Conservation (phyloP, 2,113 vertebrate species). For the Chaetorhynchus papuensis region DNA sequence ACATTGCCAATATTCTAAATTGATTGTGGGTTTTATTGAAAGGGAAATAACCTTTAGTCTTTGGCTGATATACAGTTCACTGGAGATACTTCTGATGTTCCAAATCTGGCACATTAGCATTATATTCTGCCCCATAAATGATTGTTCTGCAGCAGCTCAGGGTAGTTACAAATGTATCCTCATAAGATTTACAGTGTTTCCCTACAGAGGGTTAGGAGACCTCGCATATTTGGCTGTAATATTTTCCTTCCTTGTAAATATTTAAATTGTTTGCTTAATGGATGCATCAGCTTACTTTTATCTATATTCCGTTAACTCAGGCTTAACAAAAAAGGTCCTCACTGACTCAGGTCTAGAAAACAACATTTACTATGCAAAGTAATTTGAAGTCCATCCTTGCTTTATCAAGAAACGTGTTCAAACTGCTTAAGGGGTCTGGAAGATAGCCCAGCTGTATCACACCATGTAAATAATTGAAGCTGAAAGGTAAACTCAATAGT, state of each 20-base stretch:
- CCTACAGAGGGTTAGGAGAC: not conserved
- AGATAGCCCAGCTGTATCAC: not conserved
- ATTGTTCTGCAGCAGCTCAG: not conserved
- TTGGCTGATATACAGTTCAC: not conserved
- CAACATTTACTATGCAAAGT: not conserved
- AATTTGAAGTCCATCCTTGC: not conserved
- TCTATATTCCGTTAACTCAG: not conserved
- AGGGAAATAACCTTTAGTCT: not conserved
- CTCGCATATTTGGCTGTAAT: not conserved
- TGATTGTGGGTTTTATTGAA: not conserved
- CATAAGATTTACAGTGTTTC: not conserved
- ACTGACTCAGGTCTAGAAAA: not conserved
- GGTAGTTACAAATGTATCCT: not conserved
- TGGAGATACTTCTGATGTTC: not conserved
- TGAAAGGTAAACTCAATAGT: not conserved
- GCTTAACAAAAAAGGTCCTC: not conserved
- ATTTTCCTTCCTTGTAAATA: constrained; percentile 6
- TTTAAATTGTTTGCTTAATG: not conserved
- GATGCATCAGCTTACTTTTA: not conserved
- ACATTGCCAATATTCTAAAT: not conserved
- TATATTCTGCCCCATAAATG: not conserved
- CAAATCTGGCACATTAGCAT: not conserved
- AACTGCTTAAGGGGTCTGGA: not conserved
- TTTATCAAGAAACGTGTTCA: not conserved
- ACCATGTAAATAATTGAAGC: not conserved